A percentile compares a stretch with the other conserved stretches of the same genome.
These are phyloP conservation scores for Semicossyphus pulcher DNA, from an alignment of 2,113 vertebrate species.

Conservation along the genomic window DNA sequence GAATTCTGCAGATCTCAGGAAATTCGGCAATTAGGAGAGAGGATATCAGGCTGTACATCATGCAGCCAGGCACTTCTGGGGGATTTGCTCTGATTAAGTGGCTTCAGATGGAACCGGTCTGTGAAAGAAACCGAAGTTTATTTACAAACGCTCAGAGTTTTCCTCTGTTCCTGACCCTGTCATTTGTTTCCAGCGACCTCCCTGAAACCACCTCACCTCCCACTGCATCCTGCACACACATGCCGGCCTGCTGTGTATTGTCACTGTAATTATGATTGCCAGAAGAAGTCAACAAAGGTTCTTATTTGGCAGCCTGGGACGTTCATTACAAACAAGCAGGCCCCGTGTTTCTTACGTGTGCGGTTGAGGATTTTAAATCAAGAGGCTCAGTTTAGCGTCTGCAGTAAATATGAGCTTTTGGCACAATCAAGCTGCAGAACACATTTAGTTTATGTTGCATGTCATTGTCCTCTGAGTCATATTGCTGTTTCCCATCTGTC, in stretches of 20 bases:
- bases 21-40: conserved; percentile 64
- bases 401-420: conserved; percentile 16
- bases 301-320: conserved; percentile 41
- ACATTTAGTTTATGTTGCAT: conserved; percentile 37
- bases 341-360: conserved; percentile 28
- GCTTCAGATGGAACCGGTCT: conserved; percentile 52
- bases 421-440: conserved; percentile 24
- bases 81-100: conserved; percentile 68
- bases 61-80: conserved; percentile 27
- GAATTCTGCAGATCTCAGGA: conserved; percentile 56
- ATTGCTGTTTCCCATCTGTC: conserved; percentile 25
- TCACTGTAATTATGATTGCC: conserved; percentile 60
- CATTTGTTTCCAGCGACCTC: conserved; percentile 50
- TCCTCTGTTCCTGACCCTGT: conserved; percentile 37
- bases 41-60: conserved; percentile 43
- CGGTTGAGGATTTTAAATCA: conserved; percentile 29
- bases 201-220: conserved; percentile 11
- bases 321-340: conserved; percentile 34
- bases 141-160: conserved; percentile 49
- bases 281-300: conserved; percentile 53
- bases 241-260: conserved; percentile 54
- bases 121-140: conserved; percentile 45
- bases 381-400: conserved; percentile 29
- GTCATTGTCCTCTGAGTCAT: conserved; percentile 37
- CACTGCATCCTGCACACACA: conserved; percentile 35